Evolutionary conservation across 2,113 vertebrate genomes (phyloP).

Genomic region (Myrmophylax atrothorax): DNA sequence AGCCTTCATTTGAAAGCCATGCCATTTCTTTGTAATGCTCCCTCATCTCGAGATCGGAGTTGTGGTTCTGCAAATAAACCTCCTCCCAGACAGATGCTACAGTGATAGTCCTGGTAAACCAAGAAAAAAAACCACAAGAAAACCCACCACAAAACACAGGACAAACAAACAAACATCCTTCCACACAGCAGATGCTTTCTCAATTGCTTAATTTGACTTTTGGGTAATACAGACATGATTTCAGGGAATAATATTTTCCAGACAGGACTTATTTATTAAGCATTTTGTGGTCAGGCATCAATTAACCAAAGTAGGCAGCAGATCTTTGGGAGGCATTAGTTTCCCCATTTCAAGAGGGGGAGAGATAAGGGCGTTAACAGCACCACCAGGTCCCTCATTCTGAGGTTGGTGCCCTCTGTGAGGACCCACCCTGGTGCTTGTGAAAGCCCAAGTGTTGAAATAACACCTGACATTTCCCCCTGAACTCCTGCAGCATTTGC

Average conservation of each 20-base stretch:
- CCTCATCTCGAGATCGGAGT: not conserved
- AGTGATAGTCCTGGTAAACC: conserved; percentile 26
- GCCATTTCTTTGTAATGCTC: conserved; percentile 38
- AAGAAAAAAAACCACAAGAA: not conserved
- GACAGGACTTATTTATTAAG: conserved; percentile 68
- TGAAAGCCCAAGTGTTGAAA: conserved; percentile 77
- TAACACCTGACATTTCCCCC: conserved; percentile 80
- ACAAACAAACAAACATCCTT: conserved; percentile 53
- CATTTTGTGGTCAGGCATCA: conserved; percentile 63
- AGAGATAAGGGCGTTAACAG: not conserved
- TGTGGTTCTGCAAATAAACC: conserved; percentile 38
- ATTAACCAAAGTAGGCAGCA: conserved; percentile 49
- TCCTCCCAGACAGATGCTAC: conserved; percentile 26
- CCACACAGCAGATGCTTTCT: conserved; percentile 64
- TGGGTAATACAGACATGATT: conserved; percentile 66
- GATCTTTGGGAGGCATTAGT: conserved; percentile 22
- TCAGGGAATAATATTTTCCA: conserved; percentile 75
- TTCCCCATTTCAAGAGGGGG: not conserved
- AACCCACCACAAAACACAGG: not conserved
- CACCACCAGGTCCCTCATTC: not conserved
- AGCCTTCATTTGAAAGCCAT: conserved; percentile 47
- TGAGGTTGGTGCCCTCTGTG: conserved; percentile 58
- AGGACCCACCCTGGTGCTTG: conserved; percentile 69
- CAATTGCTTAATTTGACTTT: conserved; percentile 74
- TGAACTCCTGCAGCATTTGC: conserved; percentile 73